Evolutionary conservation across 37 sponge, comb jelly and placozoan species (phyloP), one percentile per base, ranked within the genome.

Genomic region (Agelas oroides): DNA sequence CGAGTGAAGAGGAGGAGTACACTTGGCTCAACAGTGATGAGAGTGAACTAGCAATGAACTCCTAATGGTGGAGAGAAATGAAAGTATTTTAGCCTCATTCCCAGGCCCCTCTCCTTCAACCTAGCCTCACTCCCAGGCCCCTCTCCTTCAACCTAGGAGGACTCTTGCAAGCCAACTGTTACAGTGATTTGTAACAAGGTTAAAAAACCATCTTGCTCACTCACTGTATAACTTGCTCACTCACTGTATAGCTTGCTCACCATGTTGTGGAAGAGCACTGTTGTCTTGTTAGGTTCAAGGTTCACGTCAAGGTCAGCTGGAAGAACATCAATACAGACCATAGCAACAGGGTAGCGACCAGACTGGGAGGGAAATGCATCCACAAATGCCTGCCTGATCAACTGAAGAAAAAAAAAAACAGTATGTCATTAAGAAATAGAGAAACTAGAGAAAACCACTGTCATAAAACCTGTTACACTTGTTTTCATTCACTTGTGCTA

Each of bases 201-300:
- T n/a, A n/a, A n/a, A n/a, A n/a, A n/a, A n/a, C n/a, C n/a, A n/a
- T n/a, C n/a, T n/a, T n/a, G n/a, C n/a, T n/a, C n/a, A n/a, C n/a
- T n/a, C n/a, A n/a, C n/a, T n/a, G n/a, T n/a, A n/a, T n/a, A n/a
- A n/a, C n/a, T n/a, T n/a, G n/a, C n/a, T n/a, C n/a, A n/a, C n/a
- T n/a, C n/a, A n/a, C n/a, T n/a, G n/a, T n/a, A n/a, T 68, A 5
- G 5, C 31, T 2, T 20, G n/a, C 85, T 75, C 31, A 90, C 91
- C 37, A 79, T 27, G 58, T 90, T 63, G 30, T 85, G 75, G 19
- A 92, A 71, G 27, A 84, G 65, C 13, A 92, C 79, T 20, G 59
- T 18, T 25, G 88, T 65, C 71, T 92, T 92, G 75, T 79, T 83
- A 19, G 92, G 84, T 30, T 92, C 92, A 35, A 92, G 60, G 61